A percentile compares a stretch with the other conserved stretches of the same genome.
phyloP scores from a whole-genome alignment of 2,888 invertebrate genomes.

The Stratiomys singularior region DNA sequence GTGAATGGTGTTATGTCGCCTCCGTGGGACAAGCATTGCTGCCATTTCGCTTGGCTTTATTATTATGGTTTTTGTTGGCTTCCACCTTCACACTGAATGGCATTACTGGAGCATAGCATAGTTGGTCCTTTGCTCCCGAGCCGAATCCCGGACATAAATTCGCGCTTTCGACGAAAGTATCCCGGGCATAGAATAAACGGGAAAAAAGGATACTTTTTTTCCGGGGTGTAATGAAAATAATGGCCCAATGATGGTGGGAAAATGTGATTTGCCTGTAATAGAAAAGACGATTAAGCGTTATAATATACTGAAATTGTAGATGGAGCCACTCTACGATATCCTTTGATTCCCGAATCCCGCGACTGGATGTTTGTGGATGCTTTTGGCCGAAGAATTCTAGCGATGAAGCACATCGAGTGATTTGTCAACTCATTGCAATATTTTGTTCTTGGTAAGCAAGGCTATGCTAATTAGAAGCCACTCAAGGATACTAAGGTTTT shows the following conservation, averaged over 20 bases:
- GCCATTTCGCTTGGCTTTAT: slow-evolving; percentile 17
- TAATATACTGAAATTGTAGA: too few relatives aligned
- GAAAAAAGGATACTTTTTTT: background rate
- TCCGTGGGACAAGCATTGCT: background rate
- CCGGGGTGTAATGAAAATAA: background rate
- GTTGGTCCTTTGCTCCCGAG: background rate
- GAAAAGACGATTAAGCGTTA: background rate
- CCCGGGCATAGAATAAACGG: background rate
- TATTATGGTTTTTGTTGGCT: slow-evolving; percentile 21
- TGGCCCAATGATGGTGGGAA: background rate
- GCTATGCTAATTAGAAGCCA: too few relatives aligned
- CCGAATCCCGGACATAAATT: slow-evolving; percentile 7
- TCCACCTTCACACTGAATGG: background rate
- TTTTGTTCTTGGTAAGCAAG: too few relatives aligned
- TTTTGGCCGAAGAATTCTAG: too few relatives aligned
- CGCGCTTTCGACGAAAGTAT: slow-evolving; percentile 7
- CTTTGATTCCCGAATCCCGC: too few relatives aligned
- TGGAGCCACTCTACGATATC: too few relatives aligned
- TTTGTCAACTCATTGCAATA: too few relatives aligned
- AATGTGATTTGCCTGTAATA: background rate
- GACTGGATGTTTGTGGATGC: too few relatives aligned
- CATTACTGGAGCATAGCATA: background rate
- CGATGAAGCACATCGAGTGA: too few relatives aligned
- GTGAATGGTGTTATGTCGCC: slow-evolving; percentile 28
- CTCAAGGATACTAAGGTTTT: too few relatives aligned